Conservation (phyloP, 2,113 vertebrate species). For the Axis porcinus region DNA sequence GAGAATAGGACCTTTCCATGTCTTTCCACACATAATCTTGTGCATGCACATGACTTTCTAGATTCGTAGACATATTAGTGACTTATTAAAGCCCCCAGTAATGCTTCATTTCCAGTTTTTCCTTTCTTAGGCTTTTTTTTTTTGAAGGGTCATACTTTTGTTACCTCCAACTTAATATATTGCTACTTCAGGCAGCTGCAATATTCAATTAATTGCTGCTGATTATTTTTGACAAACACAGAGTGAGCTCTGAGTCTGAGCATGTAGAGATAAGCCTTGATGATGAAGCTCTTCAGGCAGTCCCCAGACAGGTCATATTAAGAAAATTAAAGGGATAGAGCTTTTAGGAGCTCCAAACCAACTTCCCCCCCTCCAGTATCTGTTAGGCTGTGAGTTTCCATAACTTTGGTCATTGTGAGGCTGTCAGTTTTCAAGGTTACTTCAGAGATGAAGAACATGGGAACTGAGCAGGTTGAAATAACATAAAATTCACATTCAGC, state of each 20-base stretch:
- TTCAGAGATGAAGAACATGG: neutral
- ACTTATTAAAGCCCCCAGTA: neutral
- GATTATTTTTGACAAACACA: conserved; percentile 1
- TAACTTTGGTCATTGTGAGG: neutral
- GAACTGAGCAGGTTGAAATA: neutral
- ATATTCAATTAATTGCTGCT: neutral
- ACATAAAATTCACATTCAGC: neutral
- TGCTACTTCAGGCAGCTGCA: neutral
- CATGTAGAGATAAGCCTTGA: neutral
- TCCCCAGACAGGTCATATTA: neutral
- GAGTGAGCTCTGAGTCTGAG: neutral
- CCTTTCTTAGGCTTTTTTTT: neutral
- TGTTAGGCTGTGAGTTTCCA: neutral
- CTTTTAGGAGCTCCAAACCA: neutral
- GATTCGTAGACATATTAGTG: neutral
- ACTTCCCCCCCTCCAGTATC: neutral
- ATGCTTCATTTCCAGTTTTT: neutral
- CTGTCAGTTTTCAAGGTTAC: neutral
- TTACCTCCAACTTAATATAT: neutral
- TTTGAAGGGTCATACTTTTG: neutral
- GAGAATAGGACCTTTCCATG: neutral
- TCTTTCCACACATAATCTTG: neutral
- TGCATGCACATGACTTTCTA: neutral
- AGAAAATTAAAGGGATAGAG: neutral
- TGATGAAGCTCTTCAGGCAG: neutral